Conservation (phyloP, 2,797 vertebrate species). For the Chelmon rostratus region DNA sequence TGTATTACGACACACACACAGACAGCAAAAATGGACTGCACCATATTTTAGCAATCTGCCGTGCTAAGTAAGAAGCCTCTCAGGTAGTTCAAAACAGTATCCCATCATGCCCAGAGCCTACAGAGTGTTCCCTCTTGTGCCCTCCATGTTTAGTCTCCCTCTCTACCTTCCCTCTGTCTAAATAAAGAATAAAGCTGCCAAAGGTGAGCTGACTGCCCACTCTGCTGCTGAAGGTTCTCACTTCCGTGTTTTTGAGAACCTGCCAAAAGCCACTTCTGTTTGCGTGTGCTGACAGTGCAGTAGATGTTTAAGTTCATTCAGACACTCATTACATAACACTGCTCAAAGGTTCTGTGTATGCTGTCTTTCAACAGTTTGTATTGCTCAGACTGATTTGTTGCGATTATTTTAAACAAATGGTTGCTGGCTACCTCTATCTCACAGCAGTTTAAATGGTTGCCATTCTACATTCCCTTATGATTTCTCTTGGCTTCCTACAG, state of each 20-base stretch:
- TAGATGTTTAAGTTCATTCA: conserved; percentile 76
- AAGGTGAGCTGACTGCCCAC: conserved; percentile 81
- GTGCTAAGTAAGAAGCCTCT: conserved; percentile 22
- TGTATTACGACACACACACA: neutral
- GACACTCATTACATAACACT: conserved; percentile 66
- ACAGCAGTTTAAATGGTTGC: neutral
- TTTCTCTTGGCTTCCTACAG: conserved; percentile 71
- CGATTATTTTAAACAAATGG: neutral
- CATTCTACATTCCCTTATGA: neutral
- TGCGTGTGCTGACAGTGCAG: conserved; percentile 68
- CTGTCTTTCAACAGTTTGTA: conserved; percentile 20
- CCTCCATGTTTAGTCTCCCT: conserved; percentile 75
- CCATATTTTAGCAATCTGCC: neutral
- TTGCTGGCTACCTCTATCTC: too few species aligned
- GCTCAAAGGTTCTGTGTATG: conserved; percentile 42
- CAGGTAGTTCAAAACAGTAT: conserved; percentile 16
- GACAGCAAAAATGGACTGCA: neutral
- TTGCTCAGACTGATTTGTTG: neutral
- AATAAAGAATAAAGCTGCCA: conserved; percentile 78
- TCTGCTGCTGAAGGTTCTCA: conserved; percentile 77
- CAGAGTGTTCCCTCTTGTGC: conserved; percentile 63
- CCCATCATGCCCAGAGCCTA: conserved; percentile 45
- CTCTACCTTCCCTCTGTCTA: conserved; percentile 73
- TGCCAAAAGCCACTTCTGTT: conserved; percentile 78
- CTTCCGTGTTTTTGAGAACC: conserved; percentile 79